Conservation (phyloP, 2,888 invertebrate species). For the Strigamia transsilvanica region DNA sequence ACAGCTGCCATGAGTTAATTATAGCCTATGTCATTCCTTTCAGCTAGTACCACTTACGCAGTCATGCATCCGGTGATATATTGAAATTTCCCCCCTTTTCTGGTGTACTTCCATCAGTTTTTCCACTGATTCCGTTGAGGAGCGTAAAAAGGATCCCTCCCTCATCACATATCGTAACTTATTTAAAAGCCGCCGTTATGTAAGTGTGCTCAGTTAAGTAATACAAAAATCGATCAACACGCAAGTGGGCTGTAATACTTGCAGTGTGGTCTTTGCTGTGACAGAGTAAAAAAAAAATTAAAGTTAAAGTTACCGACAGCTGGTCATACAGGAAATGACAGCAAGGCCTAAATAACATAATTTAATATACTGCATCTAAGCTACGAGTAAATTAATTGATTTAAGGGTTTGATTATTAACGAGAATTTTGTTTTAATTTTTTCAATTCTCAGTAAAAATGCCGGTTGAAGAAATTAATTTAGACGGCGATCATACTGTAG, state of each 20-base stretch:
- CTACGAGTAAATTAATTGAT: neutral
- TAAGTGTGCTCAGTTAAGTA: neutral
- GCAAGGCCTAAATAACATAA: neutral
- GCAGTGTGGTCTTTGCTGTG: neutral
- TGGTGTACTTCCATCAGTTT: neutral
- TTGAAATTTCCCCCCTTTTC: neutral
- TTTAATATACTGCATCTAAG: neutral
- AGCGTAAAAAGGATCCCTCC: neutral
- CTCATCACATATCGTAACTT: neutral
- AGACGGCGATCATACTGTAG: neutral
- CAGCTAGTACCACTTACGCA: neutral
- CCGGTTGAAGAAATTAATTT: constrained; percentile 25
- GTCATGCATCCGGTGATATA: neutral
- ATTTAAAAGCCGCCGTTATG: neutral
- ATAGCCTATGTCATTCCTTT: neutral
- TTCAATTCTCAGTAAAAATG: neutral
- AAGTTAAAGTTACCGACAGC: neutral
- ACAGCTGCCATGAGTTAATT: neutral
- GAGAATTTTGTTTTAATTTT: neutral
- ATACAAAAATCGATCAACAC: neutral
- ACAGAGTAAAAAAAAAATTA: neutral
- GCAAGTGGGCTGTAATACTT: neutral
- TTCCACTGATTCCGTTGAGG: neutral
- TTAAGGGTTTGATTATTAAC: neutral
- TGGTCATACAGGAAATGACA: neutral